Evolutionary conservation across 2,113 vertebrate species (phyloP), one percentile per base, ranked within the genome.

Genomic region (Aepyceros melampus): DNA sequence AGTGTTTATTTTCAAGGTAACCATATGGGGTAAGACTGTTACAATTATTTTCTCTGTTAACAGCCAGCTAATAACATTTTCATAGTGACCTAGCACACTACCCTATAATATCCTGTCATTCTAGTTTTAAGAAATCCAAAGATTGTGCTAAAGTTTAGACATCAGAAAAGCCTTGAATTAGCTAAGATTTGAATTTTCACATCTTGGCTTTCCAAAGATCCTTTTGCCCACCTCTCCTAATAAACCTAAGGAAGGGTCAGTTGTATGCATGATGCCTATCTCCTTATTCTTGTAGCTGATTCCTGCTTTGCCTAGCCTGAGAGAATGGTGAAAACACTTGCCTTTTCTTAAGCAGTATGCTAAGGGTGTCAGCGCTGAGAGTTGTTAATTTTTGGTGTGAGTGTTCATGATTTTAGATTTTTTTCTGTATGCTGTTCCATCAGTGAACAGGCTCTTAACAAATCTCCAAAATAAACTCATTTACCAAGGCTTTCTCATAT

Each of bases 391-490:
- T 98, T 96, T 60, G 93, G 93, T 94, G 83, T 95, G 64, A 93
- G 90, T 97, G 96, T 97, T 98, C 93, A 98, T 94, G 96, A 95
- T 96, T 98, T 97, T 92, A 95, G 29, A 74, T 47, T 94, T 94
- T 33, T 95, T 97, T 91, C 67, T 79, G 56, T 49, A 40, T 98
- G 85, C 97, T 95, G 84, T 97, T 97, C 97, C 91, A 97, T 97
- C 96, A 98, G 92, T 96, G 90, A 97, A 86, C 96, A 97, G 96
- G 94, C 87, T 98, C 85, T 98, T 89, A 93, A 98, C 94, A 96
- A 97, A 96, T 98, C 91, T 97, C 97, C 94, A 97, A 97, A 98
- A 98, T 98, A 98, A 97, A 98, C 97, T 98, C 95, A 96, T 97
- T 98, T 97, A 96, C 92, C 78, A 96, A 96, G 79, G 79, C 95